phyloP scores from a whole-genome alignment of 2,113 vertebrate genomes.

The Accipiter cooperii region DNA sequence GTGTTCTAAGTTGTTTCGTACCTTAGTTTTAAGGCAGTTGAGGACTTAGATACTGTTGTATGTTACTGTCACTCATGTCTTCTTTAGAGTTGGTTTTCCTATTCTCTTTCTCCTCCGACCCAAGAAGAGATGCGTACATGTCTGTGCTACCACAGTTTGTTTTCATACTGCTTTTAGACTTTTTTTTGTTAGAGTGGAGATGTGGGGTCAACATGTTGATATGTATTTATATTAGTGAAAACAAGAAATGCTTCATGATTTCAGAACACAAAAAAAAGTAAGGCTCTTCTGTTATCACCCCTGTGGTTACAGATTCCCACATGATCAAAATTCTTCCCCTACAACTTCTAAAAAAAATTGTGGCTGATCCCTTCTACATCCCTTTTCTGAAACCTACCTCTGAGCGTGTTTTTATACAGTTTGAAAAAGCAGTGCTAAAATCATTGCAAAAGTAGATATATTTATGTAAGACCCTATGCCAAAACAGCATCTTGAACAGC shows the following conservation, averaged over 20 bases:
- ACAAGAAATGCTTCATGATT: neutral
- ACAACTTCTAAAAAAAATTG: neutral
- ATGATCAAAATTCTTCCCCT: neutral
- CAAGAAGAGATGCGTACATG: neutral
- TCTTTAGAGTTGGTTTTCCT: neutral
- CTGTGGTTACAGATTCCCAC: neutral
- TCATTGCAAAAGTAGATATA: neutral
- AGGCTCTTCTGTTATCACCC: neutral
- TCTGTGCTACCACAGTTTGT: neutral
- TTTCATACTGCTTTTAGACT: neutral
- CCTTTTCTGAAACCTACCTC: neutral
- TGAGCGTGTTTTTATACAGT: neutral
- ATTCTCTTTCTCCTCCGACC: fast-evolving
- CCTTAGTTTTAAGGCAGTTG: neutral
- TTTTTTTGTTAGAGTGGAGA: neutral
- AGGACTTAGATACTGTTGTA: neutral
- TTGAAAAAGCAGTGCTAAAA: neutral
- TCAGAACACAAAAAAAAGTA: neutral
- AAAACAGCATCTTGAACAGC: neutral
- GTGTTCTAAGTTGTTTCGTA: neutral
- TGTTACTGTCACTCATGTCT: neutral
- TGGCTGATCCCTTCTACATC: neutral
- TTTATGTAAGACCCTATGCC: neutral
- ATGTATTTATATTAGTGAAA: neutral
- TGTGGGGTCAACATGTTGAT: neutral